These are phyloP conservation scores for Anolis sagrei DNA, from an alignment of 2,113 vertebrate genomes.

Conservation along the genomic window DNA sequence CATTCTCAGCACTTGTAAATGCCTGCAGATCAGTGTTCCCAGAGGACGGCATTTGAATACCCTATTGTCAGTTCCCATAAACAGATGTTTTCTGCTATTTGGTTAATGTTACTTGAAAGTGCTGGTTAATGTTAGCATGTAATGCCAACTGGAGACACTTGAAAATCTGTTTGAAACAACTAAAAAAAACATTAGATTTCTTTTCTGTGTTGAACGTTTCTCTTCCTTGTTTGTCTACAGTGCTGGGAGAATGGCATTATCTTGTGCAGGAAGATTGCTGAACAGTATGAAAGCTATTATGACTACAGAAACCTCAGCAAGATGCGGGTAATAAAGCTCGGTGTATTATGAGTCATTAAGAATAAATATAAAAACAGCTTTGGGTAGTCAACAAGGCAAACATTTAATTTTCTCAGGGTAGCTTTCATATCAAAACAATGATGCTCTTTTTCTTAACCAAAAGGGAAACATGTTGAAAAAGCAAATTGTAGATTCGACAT, in stretches of 20 bases:
- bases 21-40: not conserved
- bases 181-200: conserved; percentile 2
- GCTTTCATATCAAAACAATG: conserved; percentile 4
- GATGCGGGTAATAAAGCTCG: conserved; percentile 87
- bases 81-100: conserved; percentile 7
- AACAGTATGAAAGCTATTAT: conserved; percentile 96
- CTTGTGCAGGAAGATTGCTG: conserved; percentile 95
- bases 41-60: not conserved
- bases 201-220: not conserved
- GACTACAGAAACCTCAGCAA: conserved; percentile 99
- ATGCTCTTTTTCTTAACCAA: conserved; percentile 9
- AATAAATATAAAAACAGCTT: not conserved
- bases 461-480: conserved; percentile 13
- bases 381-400: conserved; percentile 39
- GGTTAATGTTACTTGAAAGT: conserved; percentile 10
- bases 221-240: conserved; percentile 73
- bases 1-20: not conserved
- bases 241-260: conserved; percentile 99
- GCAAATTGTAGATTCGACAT: not conserved
- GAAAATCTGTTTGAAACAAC: conserved; percentile 30
- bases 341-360: conserved; percentile 9
- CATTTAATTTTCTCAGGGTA: not conserved
- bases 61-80: conserved; percentile 6
- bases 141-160: conserved; percentile 19
- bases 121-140: not conserved